Evolutionary conservation across 2,113 vertebrate genomes (phyloP), one percentile per base, ranked within the genome.

Genomic region (Pungitius pungitius): DNA sequence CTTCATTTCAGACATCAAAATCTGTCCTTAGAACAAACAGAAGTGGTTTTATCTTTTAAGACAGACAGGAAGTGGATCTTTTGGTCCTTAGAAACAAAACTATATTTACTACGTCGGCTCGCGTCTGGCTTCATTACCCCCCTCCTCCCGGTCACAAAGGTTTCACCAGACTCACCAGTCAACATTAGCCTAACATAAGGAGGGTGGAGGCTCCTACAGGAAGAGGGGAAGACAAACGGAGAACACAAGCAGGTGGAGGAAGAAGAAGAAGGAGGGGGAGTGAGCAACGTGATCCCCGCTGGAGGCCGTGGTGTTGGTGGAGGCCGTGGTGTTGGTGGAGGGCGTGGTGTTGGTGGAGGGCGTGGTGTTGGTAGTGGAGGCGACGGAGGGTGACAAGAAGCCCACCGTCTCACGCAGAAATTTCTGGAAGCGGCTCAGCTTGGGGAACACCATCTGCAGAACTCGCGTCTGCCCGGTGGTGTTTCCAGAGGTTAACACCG

Each of bases 371-470:
- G 26, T 12, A n/a, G 30, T 30, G 30, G 30, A 5, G 30, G 30
- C 30, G 30, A 30, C 30, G 33, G 1, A 2, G 37, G 61, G 69
- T n/a, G 85, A 72, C 24, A 87, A 57, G 24, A 89, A 33, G 1
- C 87, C 90, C 49, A 90, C 0, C 0, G 0, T 40, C 0, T 0
- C 0, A 1, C 0, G 0, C 49, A 91, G 64, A 69, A 91, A 91
- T 2, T 0, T 0, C 0, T 13, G 0, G 17, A 54, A 90, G 2
- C 0, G 0, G 3, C 14, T 69, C 47, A 89, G 8, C 8, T 11
- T 80, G 24, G 13, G 2, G 4, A 85, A 70, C 24, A 11, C 2
- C 42, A 3, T 55, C 10, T 51, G 1, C 6, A 6, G 0, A 2
- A 17, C 67, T 42, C 54, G 18, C 4, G 11, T 15, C 1, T 0